These are phyloP conservation scores for Encarsia formosa DNA, from an alignment of 2,888 invertebrate species.

Conservation along the genomic window DNA sequence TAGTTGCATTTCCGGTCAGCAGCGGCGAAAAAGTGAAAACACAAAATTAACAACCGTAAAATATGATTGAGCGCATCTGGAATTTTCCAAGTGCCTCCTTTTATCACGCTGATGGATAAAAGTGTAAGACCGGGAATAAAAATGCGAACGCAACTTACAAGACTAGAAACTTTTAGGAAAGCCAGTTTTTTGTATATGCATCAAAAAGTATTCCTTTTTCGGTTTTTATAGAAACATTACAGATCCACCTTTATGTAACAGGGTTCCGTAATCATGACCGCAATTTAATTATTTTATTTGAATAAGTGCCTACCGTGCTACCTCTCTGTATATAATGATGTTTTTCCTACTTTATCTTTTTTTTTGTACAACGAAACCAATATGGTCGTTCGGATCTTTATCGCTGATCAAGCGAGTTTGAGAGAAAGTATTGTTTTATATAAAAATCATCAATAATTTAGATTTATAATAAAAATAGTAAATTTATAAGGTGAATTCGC, in stretches of 20 bases:
- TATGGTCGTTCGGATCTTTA: constrained; percentile 1
- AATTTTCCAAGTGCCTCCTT: too few species aligned
- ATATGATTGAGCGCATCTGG: constrained; percentile 9
- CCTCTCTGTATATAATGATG: not conserved
- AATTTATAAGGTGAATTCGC: constrained; percentile 11
- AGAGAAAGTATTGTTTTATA: constrained; percentile 18
- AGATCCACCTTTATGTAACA: too few species aligned
- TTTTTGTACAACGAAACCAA: constrained; percentile 16
- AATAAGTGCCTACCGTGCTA: too few species aligned
- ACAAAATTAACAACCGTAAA: constrained; percentile 1
- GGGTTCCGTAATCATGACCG: too few species aligned
- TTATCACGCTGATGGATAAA: too few species aligned
- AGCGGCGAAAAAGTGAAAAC: constrained; percentile 17
- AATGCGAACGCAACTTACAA: too few species aligned
- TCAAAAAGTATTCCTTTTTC: too few species aligned
- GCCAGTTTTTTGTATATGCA: too few species aligned
- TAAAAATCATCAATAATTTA: not conserved
- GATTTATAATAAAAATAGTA: constrained; percentile 1
- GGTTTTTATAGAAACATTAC: too few species aligned
- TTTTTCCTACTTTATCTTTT: not conserved
- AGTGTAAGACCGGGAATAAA: too few species aligned
- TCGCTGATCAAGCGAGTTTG: constrained; percentile 6
- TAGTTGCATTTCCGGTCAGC: not conserved
- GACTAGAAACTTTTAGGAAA: too few species aligned
- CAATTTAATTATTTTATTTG: too few species aligned